A percentile compares a stretch with the other conserved stretches of the same genome.
Conservation (phyloP, 1,140 invertebrate species). For the Drosophila takahashii region DNA sequence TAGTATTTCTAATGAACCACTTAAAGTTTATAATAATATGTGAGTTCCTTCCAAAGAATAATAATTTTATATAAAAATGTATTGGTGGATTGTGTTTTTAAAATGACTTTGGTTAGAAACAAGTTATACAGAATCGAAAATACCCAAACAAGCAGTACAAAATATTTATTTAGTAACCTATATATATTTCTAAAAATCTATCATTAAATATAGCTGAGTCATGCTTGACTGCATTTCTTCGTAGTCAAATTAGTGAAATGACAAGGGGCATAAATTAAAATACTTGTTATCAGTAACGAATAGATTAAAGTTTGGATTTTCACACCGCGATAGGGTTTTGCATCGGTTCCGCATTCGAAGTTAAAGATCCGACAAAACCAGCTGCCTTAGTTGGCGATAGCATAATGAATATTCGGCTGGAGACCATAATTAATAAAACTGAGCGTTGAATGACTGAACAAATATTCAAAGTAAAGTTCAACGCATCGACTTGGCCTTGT, state of each 20-base stretch:
- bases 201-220: conserved; percentile 2
- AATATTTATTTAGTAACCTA: not conserved
- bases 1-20: not conserved
- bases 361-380: conserved; percentile 8
- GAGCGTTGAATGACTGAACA: conserved; percentile 41
- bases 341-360: conserved; percentile 33
- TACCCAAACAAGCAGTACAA: not conserved
- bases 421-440: conserved; percentile 39
- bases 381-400: conserved; percentile 2
- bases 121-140: not conserved
- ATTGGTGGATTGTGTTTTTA: not conserved
- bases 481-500: conserved; percentile 50
- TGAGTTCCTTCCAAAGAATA: not conserved
- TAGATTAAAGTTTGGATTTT: conserved; percentile 13
- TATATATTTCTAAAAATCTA: not conserved
- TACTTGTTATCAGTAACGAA: conserved; percentile 12
- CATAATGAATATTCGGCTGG: conserved; percentile 31
- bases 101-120: not conserved
- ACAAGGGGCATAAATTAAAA: conserved; percentile 1
- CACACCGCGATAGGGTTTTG: conserved; percentile 21
- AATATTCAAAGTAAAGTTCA: conserved; percentile 49
- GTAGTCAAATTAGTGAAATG: not conserved
- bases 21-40: not conserved
- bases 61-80: not conserved
- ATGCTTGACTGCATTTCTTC: conserved; percentile 17